phyloP scores from a whole-genome alignment of 2,888 invertebrate species.

The Germaria angustata region DNA sequence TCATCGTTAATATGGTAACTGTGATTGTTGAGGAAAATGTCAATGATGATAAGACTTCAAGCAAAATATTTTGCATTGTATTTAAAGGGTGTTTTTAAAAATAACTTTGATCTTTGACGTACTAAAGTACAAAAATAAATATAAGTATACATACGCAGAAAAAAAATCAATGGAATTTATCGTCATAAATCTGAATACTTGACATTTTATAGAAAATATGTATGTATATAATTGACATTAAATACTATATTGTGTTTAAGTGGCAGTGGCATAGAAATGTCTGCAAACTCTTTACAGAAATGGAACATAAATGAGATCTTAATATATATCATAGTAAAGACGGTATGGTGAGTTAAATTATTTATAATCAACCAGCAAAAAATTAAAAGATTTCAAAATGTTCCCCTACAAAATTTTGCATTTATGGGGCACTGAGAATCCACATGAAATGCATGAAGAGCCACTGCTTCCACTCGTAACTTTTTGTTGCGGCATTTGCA shows the following conservation, averaged over 20 bases:
- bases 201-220: constrained; percentile 50
- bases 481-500: too few relatives aligned
- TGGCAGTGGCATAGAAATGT: too few relatives aligned
- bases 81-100: constrained; percentile 33
- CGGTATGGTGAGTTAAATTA: too few relatives aligned
- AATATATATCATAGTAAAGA: too few relatives aligned
- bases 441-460: too few relatives aligned
- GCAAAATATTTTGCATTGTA: constrained; percentile 29
- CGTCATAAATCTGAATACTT: constrained; percentile 17
- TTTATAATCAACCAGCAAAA: too few relatives aligned
- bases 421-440: too few relatives aligned
- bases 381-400: too few relatives aligned
- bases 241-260: background rate
- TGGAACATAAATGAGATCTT: too few relatives aligned
- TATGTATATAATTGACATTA: constrained; percentile 24
- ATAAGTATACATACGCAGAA: background rate
- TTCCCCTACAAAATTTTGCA: too few relatives aligned
- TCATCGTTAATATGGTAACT: constrained; percentile 12
- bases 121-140: background rate
- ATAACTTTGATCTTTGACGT: constrained; percentile 52
- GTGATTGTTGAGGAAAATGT: constrained; percentile 43
- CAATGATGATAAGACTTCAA: constrained; percentile 48
- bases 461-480: too few relatives aligned
- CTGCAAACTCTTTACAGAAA: background rate
- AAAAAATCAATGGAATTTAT: background rate